A percentile compares a stretch with the other conserved stretches of the same genome.
Evolutionary conservation across 2,888 invertebrate genomes (phyloP).

Genomic region (Drosophila hamatofila): DNA sequence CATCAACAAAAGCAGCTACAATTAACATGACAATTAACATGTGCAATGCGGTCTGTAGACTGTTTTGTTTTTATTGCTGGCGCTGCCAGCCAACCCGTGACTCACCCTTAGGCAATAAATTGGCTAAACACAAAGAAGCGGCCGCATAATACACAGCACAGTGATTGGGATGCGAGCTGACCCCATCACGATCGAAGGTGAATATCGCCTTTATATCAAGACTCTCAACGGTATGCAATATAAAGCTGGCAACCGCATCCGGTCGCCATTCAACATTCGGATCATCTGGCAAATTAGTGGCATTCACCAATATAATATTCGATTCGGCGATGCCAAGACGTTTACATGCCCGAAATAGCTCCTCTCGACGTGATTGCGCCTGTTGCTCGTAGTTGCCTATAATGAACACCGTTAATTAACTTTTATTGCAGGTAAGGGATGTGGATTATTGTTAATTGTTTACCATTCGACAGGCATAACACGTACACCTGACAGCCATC

Average conservation of each 20-base stretch:
- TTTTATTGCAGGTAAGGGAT: background rate
- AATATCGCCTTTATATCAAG: conserved; percentile 93
- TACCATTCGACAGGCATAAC: conserved; percentile 94
- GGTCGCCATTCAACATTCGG: conserved; percentile 92
- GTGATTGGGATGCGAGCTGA: conserved; percentile 97
- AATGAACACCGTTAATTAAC: background rate
- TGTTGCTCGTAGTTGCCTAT: conserved; percentile 89
- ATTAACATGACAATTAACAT: conserved; percentile 76
- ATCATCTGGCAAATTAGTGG: conserved; percentile 91
- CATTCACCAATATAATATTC: conserved; percentile 90
- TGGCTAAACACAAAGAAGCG: conserved; percentile 91
- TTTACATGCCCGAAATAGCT: conserved; percentile 93
- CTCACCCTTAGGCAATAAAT: conserved; percentile 90
- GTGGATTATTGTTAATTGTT: conserved; percentile 32
- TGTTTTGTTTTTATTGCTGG: conserved; percentile 29
- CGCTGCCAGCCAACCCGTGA: conserved; percentile 67
- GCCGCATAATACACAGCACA: conserved; percentile 93
- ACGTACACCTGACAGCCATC: conserved; percentile 90
- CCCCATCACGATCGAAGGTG: conserved; percentile 97
- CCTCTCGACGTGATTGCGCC: conserved; percentile 89
- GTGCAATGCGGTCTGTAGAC: conserved; percentile 52
- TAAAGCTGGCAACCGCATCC: conserved; percentile 88
- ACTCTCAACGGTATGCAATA: conserved; percentile 89
- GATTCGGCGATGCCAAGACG: conserved; percentile 91
- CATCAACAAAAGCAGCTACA: conserved; percentile 46